Percentiles rank a stretch among this genome's conserved stretches.
Conservation (phyloP, 2,888 invertebrate genomes). For the Nycteola revayana region DNA sequence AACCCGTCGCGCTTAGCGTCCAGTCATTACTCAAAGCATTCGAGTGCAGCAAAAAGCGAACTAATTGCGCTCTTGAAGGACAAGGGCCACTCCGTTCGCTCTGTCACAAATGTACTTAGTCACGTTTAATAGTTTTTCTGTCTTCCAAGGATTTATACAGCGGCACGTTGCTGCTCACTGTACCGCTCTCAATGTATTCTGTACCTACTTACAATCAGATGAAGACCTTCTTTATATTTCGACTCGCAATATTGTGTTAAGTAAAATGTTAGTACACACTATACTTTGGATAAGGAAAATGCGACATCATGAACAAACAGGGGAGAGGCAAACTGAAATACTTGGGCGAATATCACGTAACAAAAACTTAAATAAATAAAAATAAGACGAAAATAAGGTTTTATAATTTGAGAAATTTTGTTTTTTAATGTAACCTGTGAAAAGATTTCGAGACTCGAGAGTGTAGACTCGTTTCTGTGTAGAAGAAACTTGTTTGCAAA, state of each 20-base stretch:
- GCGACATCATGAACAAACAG: conserved; percentile 33
- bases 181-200: conserved; percentile 9
- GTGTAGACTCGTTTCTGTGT: conserved; percentile 43
- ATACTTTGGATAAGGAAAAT: conserved; percentile 35
- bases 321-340: conserved; percentile 37
- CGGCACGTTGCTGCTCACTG: conserved; percentile 10
- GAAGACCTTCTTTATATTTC: conserved; percentile 17
- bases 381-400: conserved; percentile 24
- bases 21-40: conserved; percentile 77
- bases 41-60: conserved; percentile 72
- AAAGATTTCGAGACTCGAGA: conserved; percentile 39
- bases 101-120: conserved; percentile 74
- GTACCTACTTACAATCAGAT: conserved; percentile 19
- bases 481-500: conserved; percentile 57
- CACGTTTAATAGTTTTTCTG: conserved; percentile 75
- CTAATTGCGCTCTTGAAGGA: conserved; percentile 79
- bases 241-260: conserved; percentile 24
- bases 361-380: conserved; percentile 41
- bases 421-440: conserved; percentile 46
- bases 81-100: conserved; percentile 65
- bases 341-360: conserved; percentile 27
- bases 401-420: conserved; percentile 37
- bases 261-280: conserved; percentile 36
- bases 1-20: conserved; percentile 51
- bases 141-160: conserved; percentile 43